Percentiles rank a stretch among this genome's conserved stretches.
Conservation (phyloP, 2,888 invertebrate genomes). For the Synanthedon myopaeformis region DNA sequence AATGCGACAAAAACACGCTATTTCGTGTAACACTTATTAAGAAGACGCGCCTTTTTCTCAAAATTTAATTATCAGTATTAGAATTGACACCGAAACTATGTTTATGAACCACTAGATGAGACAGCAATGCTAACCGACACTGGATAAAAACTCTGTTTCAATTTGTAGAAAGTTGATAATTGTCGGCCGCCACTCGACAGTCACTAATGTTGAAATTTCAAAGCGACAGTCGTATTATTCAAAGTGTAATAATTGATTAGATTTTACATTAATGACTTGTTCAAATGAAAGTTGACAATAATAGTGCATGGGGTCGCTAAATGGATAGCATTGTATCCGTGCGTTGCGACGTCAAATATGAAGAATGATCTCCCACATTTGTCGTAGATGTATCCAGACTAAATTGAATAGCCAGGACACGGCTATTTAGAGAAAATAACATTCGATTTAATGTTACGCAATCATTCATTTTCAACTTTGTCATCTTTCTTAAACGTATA, state of each 20-base stretch:
- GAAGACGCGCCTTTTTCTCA: constrained; percentile 45
- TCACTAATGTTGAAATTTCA: constrained; percentile 19
- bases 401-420: constrained; percentile 31
- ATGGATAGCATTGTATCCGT: constrained; percentile 49
- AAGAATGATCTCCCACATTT: constrained; percentile 45
- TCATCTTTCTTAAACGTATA: constrained; percentile 14
- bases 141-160: constrained; percentile 30
- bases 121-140: no score
- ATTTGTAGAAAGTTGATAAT: constrained; percentile 57
- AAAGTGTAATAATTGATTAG: constrained; percentile 41
- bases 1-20: constrained; percentile 41
- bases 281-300: constrained; percentile 37
- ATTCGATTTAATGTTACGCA: constrained; percentile 25
- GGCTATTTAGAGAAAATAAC: constrained; percentile 23
- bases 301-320: constrained; percentile 42
- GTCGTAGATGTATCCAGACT: constrained; percentile 32
- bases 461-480: constrained; percentile 16
- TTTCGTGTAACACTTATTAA: constrained; percentile 63
- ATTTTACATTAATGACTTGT: constrained; percentile 45
- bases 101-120: no score
- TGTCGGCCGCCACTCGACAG: constrained; percentile 11
- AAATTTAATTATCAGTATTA: constrained; percentile 65
- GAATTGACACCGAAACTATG: constrained; percentile 43
- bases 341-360: constrained; percentile 50
- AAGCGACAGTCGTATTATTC: constrained; percentile 13